A percentile compares a stretch with the other conserved stretches of the same genome.
Conservation (phyloP, 2,888 invertebrate species). For the Bhutanitis thaidina region DNA sequence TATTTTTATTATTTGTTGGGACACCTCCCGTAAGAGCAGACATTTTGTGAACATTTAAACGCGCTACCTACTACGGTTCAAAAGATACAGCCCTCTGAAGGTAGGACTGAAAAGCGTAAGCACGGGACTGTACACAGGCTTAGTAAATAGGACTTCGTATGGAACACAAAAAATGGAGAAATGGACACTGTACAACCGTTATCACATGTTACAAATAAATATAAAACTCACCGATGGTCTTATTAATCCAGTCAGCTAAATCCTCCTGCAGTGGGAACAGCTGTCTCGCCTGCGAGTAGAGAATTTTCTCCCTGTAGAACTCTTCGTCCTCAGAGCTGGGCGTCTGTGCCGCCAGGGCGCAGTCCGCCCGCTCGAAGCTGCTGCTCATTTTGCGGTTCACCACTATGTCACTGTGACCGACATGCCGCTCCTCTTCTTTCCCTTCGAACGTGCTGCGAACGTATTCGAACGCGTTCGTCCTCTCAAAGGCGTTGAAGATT, state of each 20-base stretch:
- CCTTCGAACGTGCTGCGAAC: slow-evolving; percentile 48
- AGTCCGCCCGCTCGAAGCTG: slow-evolving; percentile 71
- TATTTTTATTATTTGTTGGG: no score
- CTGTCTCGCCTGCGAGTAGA: slow-evolving; percentile 88
- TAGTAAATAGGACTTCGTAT: no score
- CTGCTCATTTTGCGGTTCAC: slow-evolving; percentile 70
- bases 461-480: slow-evolving; percentile 74
- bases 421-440: slow-evolving; percentile 48
- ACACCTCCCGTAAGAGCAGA: no score
- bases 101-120: no score
- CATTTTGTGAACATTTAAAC: no score
- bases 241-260: slow-evolving; percentile 93
- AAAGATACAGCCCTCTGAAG: no score
- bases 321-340: slow-evolving; percentile 81
- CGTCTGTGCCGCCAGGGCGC: slow-evolving; percentile 73
- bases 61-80: no score
- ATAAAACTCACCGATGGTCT: slow-evolving; percentile 84
- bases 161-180: no score
- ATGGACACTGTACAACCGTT: no score
- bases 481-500: slow-evolving; percentile 73
- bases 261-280: slow-evolving; percentile 92
- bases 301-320: slow-evolving; percentile 85
- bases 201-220: no score
- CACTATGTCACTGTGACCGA: slow-evolving; percentile 63
- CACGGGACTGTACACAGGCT: no score